Evolutionary conservation across 2,113 vertebrate species (phyloP).

Genomic region (Prunella himalayana): DNA sequence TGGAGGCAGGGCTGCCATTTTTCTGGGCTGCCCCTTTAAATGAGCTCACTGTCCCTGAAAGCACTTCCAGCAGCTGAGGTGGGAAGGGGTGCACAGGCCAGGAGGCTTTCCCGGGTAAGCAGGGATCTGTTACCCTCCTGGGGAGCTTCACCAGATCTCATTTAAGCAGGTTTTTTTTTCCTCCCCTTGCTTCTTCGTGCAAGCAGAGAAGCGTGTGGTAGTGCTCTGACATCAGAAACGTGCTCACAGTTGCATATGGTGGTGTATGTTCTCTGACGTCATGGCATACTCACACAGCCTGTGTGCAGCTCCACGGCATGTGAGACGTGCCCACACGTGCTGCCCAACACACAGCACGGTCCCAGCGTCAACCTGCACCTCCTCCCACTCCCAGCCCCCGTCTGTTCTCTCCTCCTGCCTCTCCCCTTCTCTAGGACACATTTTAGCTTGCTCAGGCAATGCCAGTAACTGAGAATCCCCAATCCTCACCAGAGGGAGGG

Average conservation of each 20-base stretch:
- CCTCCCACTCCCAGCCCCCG: background rate
- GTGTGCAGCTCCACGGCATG: background rate
- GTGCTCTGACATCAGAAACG: background rate
- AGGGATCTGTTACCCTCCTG: background rate
- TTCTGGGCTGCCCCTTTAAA: constrained; percentile 30
- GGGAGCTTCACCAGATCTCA: background rate
- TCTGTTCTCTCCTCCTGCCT: background rate
- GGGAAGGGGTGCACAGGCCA: background rate
- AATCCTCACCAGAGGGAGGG: background rate
- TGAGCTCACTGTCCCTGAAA: constrained; percentile 1
- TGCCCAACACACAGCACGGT: background rate
- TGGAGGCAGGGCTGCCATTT: background rate
- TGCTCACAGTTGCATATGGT: background rate
- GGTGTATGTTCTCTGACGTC: constrained; percentile 22
- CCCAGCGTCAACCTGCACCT: background rate
- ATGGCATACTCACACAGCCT: background rate
- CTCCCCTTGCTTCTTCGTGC: background rate
- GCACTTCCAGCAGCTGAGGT: background rate
- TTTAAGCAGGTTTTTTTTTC: background rate
- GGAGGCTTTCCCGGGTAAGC: background rate
- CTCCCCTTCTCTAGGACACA: background rate
- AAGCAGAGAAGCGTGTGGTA: background rate
- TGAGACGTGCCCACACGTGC: background rate
- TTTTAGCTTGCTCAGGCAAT: constrained; percentile 15
- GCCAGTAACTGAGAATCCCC: constrained; percentile 8